phyloP scores from a whole-genome alignment of 2,797 vertebrate genomes.

The Adrianichthys oophorus region DNA sequence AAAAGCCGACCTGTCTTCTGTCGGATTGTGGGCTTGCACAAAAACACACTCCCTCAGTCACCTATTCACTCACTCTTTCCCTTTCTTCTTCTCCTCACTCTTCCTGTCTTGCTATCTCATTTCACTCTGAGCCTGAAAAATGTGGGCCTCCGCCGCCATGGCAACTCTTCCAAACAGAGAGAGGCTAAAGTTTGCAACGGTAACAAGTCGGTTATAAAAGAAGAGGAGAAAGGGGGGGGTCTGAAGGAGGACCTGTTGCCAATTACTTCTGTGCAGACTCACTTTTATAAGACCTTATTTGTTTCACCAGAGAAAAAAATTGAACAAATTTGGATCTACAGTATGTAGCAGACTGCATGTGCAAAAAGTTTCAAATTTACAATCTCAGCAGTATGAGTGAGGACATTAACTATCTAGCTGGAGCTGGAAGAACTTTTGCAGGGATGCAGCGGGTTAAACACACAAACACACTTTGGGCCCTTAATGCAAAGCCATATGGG shows the following conservation, averaged over 20 bases:
- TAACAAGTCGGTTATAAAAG: slow-evolving; percentile 74
- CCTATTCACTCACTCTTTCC: slow-evolving; percentile 40
- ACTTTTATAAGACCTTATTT: slow-evolving; percentile 41
- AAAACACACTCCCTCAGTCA: slow-evolving; percentile 39
- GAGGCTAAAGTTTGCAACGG: slow-evolving; percentile 62
- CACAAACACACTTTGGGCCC: slow-evolving; percentile 16
- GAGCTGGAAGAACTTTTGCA: slow-evolving; percentile 52
- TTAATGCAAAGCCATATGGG: slow-evolving; percentile 57
- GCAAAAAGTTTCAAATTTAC: slow-evolving; percentile 14
- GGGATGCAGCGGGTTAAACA: slow-evolving; percentile 37
- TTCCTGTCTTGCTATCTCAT: slow-evolving; percentile 46
- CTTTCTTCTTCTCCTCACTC: slow-evolving; percentile 29
- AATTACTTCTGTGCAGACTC: slow-evolving; percentile 61
- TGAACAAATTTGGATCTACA: slow-evolving; percentile 1
- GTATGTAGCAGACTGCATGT: slow-evolving; percentile 5
- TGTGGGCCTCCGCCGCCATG: slow-evolving; percentile 71
- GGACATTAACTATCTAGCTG: slow-evolving; percentile 39
- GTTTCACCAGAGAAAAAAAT: slow-evolving; percentile 38
- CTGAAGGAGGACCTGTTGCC: slow-evolving; percentile 50
- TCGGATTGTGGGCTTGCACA: slow-evolving; percentile 42
- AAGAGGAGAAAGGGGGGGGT: not conserved
- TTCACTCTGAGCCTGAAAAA: slow-evolving; percentile 53
- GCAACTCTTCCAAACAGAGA: slow-evolving; percentile 69
- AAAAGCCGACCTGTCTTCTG: slow-evolving; percentile 64
- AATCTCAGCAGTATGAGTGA: slow-evolving; percentile 38